Evolutionary conservation across 2,113 vertebrate genomes (phyloP).

Genomic region (Ellobius talpinus): DNA sequence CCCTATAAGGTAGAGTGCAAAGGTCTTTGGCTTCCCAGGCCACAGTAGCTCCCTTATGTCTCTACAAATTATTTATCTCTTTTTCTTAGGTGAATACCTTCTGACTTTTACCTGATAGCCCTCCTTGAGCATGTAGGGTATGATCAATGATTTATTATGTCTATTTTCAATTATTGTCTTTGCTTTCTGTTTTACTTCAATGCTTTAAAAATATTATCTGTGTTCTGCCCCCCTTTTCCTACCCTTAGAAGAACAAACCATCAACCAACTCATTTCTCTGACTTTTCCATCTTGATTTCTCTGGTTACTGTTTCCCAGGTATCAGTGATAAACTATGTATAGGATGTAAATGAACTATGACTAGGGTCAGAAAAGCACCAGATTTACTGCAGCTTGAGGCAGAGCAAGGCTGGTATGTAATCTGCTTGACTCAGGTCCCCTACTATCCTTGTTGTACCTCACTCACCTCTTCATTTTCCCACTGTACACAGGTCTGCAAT

Average conservation of each 20-base stretch:
- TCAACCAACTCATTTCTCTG: neutral
- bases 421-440: neutral
- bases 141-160: neutral
- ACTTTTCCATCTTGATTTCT: neutral
- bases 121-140: neutral
- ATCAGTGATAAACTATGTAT: neutral
- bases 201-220: neutral
- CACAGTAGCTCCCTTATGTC: neutral
- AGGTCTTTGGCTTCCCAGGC: neutral
- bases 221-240: neutral
- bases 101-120: neutral
- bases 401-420: neutral
- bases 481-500: conserved; percentile 91
- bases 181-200: conserved; percentile 2
- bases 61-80: neutral
- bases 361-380: neutral
- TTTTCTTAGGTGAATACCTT: neutral
- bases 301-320: neutral
- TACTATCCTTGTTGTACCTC: neutral
- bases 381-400: neutral
- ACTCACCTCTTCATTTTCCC: conserved; percentile 23
- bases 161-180: neutral
- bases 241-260: neutral
- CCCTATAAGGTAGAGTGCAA: neutral
- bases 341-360: neutral